Conservation (phyloP, 2,797 vertebrate species). For the Gambusia yucatana region DNA sequence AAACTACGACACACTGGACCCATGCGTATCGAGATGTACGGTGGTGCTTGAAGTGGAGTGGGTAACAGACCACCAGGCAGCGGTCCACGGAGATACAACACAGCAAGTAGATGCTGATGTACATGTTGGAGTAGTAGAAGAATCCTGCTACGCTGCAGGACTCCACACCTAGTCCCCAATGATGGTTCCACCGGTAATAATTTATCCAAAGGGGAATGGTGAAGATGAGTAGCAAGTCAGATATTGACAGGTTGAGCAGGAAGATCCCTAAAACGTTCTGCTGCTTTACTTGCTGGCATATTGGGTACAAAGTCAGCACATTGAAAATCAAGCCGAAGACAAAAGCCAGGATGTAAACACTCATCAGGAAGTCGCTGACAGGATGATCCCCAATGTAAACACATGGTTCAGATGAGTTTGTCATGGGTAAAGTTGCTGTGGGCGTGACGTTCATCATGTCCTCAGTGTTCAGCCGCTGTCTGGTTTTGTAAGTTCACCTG, state of each 20-base stretch:
- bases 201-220: constrained; percentile 86
- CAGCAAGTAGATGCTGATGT: constrained; percentile 83
- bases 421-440: rapidly evolving
- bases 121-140: constrained; percentile 86
- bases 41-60: constrained; percentile 67
- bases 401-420: constrained; percentile 35
- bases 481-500: constrained; percentile 46
- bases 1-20: constrained; percentile 65
- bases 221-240: constrained; percentile 80
- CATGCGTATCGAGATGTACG: constrained; percentile 72
- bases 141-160: constrained; percentile 81
- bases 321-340: constrained; percentile 79
- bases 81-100: constrained; percentile 87
- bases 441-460: constrained; percentile 31
- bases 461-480: background rate
- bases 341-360: constrained; percentile 79
- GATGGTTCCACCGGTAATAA: constrained; percentile 77
- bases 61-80: constrained; percentile 78
- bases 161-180: constrained; percentile 58
- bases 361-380: constrained; percentile 73
- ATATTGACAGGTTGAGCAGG: constrained; percentile 79
- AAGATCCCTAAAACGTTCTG: constrained; percentile 82
- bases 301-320: constrained; percentile 78
- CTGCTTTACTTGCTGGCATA: constrained; percentile 73
- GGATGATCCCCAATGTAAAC: constrained; percentile 37